Evolutionary conservation across 2,888 invertebrate species (phyloP).

Genomic region (Ecdyonurus torrentis): DNA sequence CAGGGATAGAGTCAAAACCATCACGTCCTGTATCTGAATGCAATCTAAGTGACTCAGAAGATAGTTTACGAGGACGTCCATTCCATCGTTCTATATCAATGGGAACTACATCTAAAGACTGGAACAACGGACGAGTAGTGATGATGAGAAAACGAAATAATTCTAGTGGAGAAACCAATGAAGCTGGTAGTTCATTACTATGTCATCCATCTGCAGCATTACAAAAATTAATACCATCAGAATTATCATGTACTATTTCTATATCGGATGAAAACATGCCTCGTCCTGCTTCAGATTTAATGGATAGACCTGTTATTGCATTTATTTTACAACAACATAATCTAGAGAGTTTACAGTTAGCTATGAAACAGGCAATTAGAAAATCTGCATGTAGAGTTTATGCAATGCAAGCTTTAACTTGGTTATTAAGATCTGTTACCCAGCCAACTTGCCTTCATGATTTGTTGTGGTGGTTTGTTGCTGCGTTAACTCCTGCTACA

Average conservation of each 20-base stretch:
- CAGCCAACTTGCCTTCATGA: conserved; percentile 87
- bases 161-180: conserved; percentile 45
- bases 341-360: conserved; percentile 61
- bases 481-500: conserved; percentile 46
- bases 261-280: conserved; percentile 17
- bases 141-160: conserved; percentile 50
- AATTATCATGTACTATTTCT: conserved; percentile 34
- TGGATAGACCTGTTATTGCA: conserved; percentile 67
- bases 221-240: conserved; percentile 56
- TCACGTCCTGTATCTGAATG: conserved; percentile 33
- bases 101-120: conserved; percentile 36
- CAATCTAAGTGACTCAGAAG: conserved; percentile 33
- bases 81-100: conserved; percentile 80
- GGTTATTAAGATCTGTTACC: conserved; percentile 82
- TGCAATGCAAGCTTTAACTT: conserved; percentile 88
- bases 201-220: conserved; percentile 82
- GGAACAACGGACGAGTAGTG: conserved; percentile 31
- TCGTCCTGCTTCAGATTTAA: conserved; percentile 30
- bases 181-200: conserved; percentile 61
- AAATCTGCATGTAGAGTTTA: conserved; percentile 56
- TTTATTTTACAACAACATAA: conserved; percentile 79
- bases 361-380: conserved; percentile 72
- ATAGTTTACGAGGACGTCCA: conserved; percentile 34
- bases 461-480: conserved; percentile 92
- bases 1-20: neutral